Conservation (phyloP, 2,113 vertebrate species). For the human region DNA sequence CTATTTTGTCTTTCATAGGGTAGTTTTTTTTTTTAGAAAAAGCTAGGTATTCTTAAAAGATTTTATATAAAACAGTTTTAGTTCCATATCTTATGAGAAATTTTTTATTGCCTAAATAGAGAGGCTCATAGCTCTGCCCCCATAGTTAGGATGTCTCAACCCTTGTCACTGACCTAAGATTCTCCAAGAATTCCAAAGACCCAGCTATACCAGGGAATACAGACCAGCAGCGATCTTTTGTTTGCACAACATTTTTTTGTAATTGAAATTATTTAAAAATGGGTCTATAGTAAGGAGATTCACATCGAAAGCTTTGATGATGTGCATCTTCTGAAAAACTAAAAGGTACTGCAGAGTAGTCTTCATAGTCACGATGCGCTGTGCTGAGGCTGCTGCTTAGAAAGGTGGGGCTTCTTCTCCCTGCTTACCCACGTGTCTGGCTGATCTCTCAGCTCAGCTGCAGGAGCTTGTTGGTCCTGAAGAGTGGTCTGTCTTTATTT, state of each 20-base stretch:
- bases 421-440: neutral
- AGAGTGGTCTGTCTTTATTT: neutral
- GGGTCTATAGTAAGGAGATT: neutral
- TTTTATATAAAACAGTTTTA: neutral
- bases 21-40: neutral
- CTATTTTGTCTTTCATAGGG: neutral
- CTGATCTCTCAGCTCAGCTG: neutral
- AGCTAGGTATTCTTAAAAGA: neutral
- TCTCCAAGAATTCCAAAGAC: neutral
- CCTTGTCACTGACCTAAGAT: neutral
- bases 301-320: neutral
- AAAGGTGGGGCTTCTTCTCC: too few species aligned
- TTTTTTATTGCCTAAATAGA: neutral
- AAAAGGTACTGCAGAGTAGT: neutral
- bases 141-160: neutral
- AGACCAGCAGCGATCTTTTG: neutral
- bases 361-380: neutral
- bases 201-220: neutral
- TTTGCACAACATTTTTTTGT: neutral
- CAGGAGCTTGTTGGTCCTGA: neutral
- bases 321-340: neutral
- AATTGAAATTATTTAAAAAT: neutral
- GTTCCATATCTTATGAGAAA: neutral
- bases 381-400: fast-evolving
- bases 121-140: neutral